Evolutionary conservation across 2,113 vertebrate genomes (phyloP), one percentile per base, ranked within the genome.

Genomic region (Emydura subglobosa): DNA sequence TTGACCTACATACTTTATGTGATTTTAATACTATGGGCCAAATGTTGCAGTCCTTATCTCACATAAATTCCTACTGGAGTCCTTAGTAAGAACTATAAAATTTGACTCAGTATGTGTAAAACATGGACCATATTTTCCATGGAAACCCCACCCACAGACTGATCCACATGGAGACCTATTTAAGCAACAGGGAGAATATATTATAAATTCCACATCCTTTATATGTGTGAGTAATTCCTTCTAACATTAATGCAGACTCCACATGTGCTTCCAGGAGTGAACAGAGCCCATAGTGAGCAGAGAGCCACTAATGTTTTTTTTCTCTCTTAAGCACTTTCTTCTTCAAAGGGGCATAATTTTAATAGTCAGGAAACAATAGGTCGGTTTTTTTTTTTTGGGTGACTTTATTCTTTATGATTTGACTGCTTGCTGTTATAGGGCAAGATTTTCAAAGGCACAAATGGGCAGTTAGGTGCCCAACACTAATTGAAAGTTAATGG

Each of bases 401-500:
- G 47, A 65, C 39, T 88, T 96, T 97, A 87, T 72, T 83, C 39
- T 72, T 91, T 96, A 92, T 44, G 61, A 29, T 95, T 95, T 0
- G 0, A 95, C 34, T 87, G 87, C 57, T 94, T 95, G 47, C 59
- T 84, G 78, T n/a, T 89, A 50, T 0, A 0, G 53, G 12, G 61
- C 49, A 93, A 88, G 65, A 89, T 44, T 85, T 95, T 97, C 83
- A 87, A 91, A 96, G 94, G 83, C 14, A 93, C 65, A 95, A 93
- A 88, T 54, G 87, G 50, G 12, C 87, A 93, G 83, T n/a, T 89
- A 50, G 92, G 90, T 95, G 88, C 47, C 90, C 72, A 96, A 92
- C 61, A 93, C 0, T 3, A 39, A 95, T 83, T 14, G 22, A 89
- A 81, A 1, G 12, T 81, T 90, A 86, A 96, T 89, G 74, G 83